These are phyloP conservation scores for Sarcophilus harrisii DNA, from an alignment of 2,797 vertebrate species.

Conservation along the genomic window DNA sequence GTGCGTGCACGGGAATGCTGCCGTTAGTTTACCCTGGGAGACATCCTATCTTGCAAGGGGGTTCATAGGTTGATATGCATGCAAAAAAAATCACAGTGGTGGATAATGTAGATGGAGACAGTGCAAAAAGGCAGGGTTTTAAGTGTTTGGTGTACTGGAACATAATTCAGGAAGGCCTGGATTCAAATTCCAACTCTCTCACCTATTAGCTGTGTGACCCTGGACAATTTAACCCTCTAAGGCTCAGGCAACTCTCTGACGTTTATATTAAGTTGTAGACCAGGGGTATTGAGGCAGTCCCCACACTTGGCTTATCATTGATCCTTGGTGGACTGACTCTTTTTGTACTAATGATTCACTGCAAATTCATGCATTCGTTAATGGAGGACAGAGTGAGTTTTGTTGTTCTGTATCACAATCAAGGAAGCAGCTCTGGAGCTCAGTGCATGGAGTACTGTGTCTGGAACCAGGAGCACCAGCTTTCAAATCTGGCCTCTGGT, in stretches of 20 bases:
- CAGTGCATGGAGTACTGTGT: background rate
- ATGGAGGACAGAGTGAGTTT: background rate
- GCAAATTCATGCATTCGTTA: background rate
- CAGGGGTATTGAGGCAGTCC: background rate
- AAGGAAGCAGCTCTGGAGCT: background rate
- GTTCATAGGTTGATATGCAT: background rate
- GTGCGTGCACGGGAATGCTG: background rate
- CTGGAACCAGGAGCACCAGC: background rate
- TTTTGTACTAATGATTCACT: background rate
- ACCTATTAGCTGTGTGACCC: background rate
- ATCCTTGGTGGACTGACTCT: too few relatives aligned
- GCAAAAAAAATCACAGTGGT: background rate
- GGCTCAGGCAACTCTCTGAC: background rate
- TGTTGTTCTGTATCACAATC: background rate
- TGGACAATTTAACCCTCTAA: background rate
- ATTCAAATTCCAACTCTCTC: background rate
- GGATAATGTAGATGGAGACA: background rate
- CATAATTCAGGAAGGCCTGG: background rate
- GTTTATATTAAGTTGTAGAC: background rate
- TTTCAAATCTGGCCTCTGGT: background rate
- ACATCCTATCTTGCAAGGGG: background rate
- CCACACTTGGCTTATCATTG: background rate
- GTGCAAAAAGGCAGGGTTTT: background rate
- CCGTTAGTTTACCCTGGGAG: slow-evolving; percentile 25
- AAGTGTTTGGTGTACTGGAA: background rate